These are phyloP conservation scores for Rhabdophis nuchalis DNA, from an alignment of 2,797 vertebrate species.

Conservation along the genomic window DNA sequence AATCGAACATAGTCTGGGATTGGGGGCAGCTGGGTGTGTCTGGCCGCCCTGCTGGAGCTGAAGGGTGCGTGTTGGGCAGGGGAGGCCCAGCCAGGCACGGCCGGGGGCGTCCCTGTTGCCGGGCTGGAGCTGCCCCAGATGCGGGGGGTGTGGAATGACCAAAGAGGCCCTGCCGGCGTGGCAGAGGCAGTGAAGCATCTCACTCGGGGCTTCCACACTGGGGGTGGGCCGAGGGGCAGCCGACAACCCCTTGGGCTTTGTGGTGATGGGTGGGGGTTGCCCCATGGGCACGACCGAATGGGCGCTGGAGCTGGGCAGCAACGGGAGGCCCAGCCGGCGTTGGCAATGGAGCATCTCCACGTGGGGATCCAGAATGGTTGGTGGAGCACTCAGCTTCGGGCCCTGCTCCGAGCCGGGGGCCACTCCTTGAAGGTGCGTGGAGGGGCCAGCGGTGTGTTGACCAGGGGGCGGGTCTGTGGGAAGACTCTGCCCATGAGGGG, in stretches of 20 bases:
- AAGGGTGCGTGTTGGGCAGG: slow-evolving; percentile 5
- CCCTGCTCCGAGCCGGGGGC: neutral
- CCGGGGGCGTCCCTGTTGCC: slow-evolving; percentile 3
- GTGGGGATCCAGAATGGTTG: neutral
- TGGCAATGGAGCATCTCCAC: slow-evolving; percentile 22
- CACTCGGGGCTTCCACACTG: neutral
- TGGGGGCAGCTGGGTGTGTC: neutral
- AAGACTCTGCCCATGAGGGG: neutral
- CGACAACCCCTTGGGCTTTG: neutral
- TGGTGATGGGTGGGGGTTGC: neutral
- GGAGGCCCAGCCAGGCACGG: slow-evolving; percentile 22
- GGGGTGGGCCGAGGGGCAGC: neutral
- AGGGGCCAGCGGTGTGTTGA: neutral
- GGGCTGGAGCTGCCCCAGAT: slow-evolving; percentile 21
- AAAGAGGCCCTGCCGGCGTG: slow-evolving; percentile 17
- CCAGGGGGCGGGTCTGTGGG: neutral
- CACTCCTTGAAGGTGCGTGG: neutral
- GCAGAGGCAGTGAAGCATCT: slow-evolving; percentile 32
- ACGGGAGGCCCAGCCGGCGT: slow-evolving; percentile 3
- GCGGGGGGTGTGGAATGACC: slow-evolving; percentile 16
- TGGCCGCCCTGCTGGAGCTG: slow-evolving; percentile 14
- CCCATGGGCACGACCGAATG: slow-evolving; percentile 4
- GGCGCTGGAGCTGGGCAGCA: neutral
- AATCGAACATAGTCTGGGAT: slow-evolving; percentile 26
- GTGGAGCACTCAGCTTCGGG: neutral